Evolutionary conservation across 2,888 invertebrate genomes (phyloP).

Genomic region (Synergus laeviventris): DNA sequence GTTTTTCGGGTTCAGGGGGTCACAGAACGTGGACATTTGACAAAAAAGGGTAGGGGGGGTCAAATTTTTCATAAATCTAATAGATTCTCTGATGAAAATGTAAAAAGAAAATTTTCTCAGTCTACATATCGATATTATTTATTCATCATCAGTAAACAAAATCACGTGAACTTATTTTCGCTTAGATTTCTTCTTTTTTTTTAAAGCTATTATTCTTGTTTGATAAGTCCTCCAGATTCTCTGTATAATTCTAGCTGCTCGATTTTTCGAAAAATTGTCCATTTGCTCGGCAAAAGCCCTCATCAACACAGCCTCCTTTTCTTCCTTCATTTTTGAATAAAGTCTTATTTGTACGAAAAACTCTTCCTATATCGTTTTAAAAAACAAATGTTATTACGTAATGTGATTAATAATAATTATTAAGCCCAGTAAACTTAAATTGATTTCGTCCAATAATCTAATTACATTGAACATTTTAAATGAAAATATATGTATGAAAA

Average conservation of each 20-base stretch:
- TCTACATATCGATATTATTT: not conserved
- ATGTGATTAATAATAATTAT: no score
- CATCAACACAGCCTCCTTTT: slow-evolving; percentile 59
- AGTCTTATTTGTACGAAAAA: slow-evolving; percentile 56
- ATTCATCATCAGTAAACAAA: not conserved
- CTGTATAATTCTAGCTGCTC: slow-evolving; percentile 69
- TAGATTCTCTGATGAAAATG: no score
- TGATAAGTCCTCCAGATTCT: slow-evolving; percentile 64
- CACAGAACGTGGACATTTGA: no score
- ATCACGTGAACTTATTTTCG: not conserved
- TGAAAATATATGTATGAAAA: slow-evolving; percentile 22
- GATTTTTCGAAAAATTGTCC: slow-evolving; percentile 62
- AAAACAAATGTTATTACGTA: not conserved
- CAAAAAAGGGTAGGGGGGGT: no score
- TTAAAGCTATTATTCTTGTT: slow-evolving; percentile 57
- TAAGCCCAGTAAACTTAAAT: no score
- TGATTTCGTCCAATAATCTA: no score
- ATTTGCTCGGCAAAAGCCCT: slow-evolving; percentile 59
- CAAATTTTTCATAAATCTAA: no score
- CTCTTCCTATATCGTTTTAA: slow-evolving; percentile 56
- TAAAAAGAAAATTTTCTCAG: not conserved
- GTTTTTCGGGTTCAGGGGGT: no score
- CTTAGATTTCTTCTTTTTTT: slow-evolving; percentile 57
- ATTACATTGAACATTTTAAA: not conserved
- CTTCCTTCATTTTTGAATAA: slow-evolving; percentile 61